Evolutionary conservation across 1,140 invertebrate species (phyloP).

Genomic region (Lutraria rhynchaena): DNA sequence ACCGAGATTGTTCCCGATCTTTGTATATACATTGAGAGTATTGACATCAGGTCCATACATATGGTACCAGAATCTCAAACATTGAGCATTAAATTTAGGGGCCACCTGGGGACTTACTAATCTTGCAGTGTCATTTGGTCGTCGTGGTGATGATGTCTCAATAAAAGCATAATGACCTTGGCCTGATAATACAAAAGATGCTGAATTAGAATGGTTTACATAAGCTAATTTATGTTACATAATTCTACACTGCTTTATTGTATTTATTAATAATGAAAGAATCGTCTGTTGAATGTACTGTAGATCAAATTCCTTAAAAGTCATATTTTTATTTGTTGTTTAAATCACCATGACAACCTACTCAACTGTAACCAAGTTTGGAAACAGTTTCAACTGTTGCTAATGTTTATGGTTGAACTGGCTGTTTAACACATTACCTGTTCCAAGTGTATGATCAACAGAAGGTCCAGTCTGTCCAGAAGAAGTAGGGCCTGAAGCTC

Average conservation of each 20-base stretch:
- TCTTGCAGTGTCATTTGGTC: constrained; percentile 88
- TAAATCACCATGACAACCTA: too few species aligned
- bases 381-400: too few species aligned
- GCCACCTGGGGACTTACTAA: constrained; percentile 81
- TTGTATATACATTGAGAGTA: constrained; percentile 73
- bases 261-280: too few species aligned
- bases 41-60: constrained; percentile 73
- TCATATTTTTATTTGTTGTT: too few species aligned
- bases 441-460: constrained; percentile 87
- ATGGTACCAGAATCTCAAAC: constrained; percentile 87
- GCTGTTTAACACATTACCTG: constrained; percentile 67
- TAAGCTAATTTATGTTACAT: too few species aligned
- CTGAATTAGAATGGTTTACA: background rate
- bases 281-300: too few species aligned
- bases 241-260: too few species aligned
- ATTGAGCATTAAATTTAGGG: constrained; percentile 61
- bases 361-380: too few species aligned
- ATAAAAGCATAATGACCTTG: constrained; percentile 73
- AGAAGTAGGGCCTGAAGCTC: constrained; percentile 87
- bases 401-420: too few species aligned
- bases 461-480: constrained; percentile 87
- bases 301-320: too few species aligned
- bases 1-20: constrained; percentile 60
- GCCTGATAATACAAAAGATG: constrained; percentile 31
- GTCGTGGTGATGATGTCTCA: constrained; percentile 84